These are phyloP conservation scores for Cactoblastis cactorum DNA, from an alignment of 2,888 invertebrate species.

Conservation along the genomic window DNA sequence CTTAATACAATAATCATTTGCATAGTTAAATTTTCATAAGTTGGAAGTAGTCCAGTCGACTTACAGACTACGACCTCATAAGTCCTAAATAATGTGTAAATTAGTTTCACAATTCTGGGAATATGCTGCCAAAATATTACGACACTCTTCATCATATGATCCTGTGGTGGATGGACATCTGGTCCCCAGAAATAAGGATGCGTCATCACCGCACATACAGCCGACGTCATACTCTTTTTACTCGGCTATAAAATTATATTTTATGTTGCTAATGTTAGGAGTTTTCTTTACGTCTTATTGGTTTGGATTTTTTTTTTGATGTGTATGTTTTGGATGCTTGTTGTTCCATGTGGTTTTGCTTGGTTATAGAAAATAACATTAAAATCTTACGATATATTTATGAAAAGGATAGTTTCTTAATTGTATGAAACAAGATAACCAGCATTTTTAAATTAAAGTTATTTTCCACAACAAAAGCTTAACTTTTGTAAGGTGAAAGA, in stretches of 20 bases:
- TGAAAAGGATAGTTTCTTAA: too few species aligned
- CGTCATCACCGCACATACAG: slow-evolving; percentile 27
- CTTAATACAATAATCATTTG: neutral
- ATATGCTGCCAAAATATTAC: neutral
- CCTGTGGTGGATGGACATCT: slow-evolving; percentile 21
- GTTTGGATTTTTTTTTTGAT: neutral
- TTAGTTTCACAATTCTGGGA: neutral
- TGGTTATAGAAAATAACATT: neutral
- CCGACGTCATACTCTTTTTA: slow-evolving; percentile 25
- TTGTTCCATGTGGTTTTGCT: neutral
- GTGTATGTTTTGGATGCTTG: neutral
- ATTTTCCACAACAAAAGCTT: too few species aligned
- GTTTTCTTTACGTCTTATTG: neutral
- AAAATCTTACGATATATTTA: too few species aligned
- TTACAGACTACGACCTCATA: neutral
- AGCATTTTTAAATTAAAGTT: too few species aligned
- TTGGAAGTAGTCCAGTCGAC: neutral
- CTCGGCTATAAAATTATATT: slow-evolving; percentile 8
- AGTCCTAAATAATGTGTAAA: neutral
- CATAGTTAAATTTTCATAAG: neutral
- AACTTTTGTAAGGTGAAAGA: too few species aligned
- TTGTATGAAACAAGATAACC: too few species aligned
- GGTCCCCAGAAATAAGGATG: slow-evolving; percentile 31
- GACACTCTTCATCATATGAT: neutral
- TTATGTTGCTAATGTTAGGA: slow-evolving; percentile 6